Evolutionary conservation across 2,888 invertebrate genomes (phyloP), one percentile per base, ranked within the genome.

Genomic region (Eurytoma californica): DNA sequence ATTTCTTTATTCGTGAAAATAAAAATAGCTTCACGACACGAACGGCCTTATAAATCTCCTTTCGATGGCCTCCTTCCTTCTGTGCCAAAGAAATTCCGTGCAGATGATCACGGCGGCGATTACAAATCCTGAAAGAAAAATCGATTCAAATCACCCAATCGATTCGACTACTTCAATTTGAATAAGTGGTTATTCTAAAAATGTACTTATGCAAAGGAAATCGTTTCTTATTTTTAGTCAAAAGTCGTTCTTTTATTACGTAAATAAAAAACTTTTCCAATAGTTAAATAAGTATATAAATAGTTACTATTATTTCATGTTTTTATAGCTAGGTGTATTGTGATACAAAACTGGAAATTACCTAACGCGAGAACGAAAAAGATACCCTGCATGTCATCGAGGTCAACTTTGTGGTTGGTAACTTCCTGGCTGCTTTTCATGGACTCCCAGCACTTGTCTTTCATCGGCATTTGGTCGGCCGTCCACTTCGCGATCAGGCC

Each of bases 351-450:
- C 12, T 18, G 20, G 7, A 20, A 63, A 47, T 18, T 75, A 95
- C 97, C 97, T 73, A 97, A 90, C 73, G 96, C 92, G 3, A 97
- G 91, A 0, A 97, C 94, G 85, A 97, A 95, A 91, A 97, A 97
- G 39, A 96, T 97, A 14, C 97, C 97, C 90, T 97, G 97, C 97
- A 97, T 97, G 86, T 97, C 97, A 72, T 94, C 93, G 84, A 97
- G 92, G 88, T 96, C 96, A 60, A 97, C 97, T 55, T 96, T 96
- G 86, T 97, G 96, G 87, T 96, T 97, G 81, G 94, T 94, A n/a
- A 94, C 95, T 89, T 94, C 94, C 0, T 94, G 91, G 16, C 91
- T 89, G 24, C 92, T 89, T 1, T 92, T 92, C 68, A 92, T 75
- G 0, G 83, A 92, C 88, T 93, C 94, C 93, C 93, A 96, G 87